Percentiles rank a stretch among this genome's conserved stretches.
Evolutionary conservation across 2,888 invertebrate genomes (phyloP).

Genomic region (Pycnomerus fuliginosus): DNA sequence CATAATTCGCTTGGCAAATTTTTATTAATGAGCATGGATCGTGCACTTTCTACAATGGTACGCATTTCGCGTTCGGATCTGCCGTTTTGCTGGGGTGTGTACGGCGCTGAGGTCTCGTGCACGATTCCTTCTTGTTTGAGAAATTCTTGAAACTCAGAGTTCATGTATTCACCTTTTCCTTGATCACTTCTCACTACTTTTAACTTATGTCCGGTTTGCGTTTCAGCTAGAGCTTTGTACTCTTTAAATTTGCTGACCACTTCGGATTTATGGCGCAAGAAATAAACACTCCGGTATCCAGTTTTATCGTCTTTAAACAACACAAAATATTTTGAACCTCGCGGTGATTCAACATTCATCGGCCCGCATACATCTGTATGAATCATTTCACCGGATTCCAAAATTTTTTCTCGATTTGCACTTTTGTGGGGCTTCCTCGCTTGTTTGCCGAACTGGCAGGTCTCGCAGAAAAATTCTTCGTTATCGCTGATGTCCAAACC

Average conservation of each 20-base stretch:
- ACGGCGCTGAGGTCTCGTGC: constrained; percentile 32
- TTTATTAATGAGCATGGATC: constrained; percentile 36
- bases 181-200: constrained; percentile 5
- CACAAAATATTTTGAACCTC: constrained; percentile 23
- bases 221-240: constrained; percentile 1
- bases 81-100: constrained; percentile 40
- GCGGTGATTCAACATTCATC: constrained; percentile 14
- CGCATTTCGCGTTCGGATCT: constrained; percentile 38
- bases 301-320: constrained; percentile 26
- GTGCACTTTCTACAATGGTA: constrained; percentile 41
- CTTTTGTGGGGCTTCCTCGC: constrained; percentile 20
- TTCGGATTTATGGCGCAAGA: constrained; percentile 25
- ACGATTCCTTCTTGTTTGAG: constrained; percentile 30
- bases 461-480: constrained; percentile 24
- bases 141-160: constrained; percentile 12
- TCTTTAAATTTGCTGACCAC: constrained; percentile 13
- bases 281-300: constrained; percentile 21
- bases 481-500: constrained; percentile 3
- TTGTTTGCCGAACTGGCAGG: constrained; percentile 27
- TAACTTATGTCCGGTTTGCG: constrained; percentile 1
- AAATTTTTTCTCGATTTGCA: constrained; percentile 3
- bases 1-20: constrained; percentile 36
- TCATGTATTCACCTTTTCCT: constrained; percentile 20
- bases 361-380: constrained; percentile 25
- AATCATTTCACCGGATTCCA: constrained; percentile 19